A percentile compares a stretch with the other conserved stretches of the same genome.
phyloP scores from a whole-genome alignment of 1,140 invertebrate genomes.

The Schlechtendalia chinensis region DNA sequence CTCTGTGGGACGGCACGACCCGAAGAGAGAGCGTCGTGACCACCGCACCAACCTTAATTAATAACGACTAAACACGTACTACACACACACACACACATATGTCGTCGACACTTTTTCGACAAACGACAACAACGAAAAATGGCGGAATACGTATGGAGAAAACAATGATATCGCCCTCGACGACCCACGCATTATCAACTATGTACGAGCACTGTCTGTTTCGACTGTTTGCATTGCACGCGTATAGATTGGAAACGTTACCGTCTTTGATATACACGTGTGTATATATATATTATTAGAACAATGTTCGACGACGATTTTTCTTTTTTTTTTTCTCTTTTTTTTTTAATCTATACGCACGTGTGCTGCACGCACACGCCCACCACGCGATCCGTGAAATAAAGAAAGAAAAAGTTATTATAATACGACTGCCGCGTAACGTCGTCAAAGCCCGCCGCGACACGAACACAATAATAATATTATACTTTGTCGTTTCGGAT shows the following conservation, averaged over 20 bases:
- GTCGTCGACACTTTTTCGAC: constrained; percentile 11
- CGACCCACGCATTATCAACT: no score
- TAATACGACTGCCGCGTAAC: no score
- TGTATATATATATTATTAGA: no score
- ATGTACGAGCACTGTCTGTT: no score
- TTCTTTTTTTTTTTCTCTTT: no score
- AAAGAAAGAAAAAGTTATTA: constrained; percentile 34
- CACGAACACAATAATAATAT: no score
- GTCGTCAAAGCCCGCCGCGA: no score
- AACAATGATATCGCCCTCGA: no score
- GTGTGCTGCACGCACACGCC: not conserved
- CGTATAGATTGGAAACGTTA: constrained; percentile 1
- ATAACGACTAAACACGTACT: constrained; percentile 17
- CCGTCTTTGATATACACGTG: not conserved
- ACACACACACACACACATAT: not conserved
- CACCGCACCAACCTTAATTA: constrained; percentile 18
- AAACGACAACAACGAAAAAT: not conserved
- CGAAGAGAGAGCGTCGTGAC: not conserved
- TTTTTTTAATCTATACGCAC: constrained; percentile 26
- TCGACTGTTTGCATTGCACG: not conserved
- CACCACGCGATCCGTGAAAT: no score
- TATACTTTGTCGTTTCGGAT: no score
- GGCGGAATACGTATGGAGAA: no score
- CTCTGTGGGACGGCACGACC: not conserved
- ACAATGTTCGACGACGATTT: not conserved